Evolutionary conservation across 2,888 invertebrate genomes (phyloP).

Genomic region (Trichopria drosophilae): DNA sequence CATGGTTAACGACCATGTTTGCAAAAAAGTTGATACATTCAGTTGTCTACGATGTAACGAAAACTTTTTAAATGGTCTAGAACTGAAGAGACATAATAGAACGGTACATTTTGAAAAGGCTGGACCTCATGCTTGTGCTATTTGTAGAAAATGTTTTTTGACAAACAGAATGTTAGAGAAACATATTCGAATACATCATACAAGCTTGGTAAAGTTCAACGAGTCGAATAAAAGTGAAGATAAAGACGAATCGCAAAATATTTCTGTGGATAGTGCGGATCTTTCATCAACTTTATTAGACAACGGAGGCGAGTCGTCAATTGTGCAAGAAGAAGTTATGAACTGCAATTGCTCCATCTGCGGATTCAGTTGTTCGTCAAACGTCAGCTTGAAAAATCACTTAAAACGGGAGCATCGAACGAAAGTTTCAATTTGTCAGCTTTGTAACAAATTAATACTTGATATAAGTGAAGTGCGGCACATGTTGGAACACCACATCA

Average conservation of each 20-base stretch:
- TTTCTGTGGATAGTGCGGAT: too few species aligned
- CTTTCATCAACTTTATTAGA: too few species aligned
- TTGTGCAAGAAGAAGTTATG: too few species aligned
- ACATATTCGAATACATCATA: constrained; percentile 27
- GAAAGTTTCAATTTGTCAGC: constrained; percentile 36
- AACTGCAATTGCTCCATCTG: constrained; percentile 26
- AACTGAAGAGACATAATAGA: constrained; percentile 22
- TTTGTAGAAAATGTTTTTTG: constrained; percentile 37
- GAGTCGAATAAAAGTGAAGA: too few species aligned
- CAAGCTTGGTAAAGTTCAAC: not conserved
- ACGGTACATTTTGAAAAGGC: constrained; percentile 32
- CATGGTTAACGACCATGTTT: too few species aligned
- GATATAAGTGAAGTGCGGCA: constrained; percentile 39
- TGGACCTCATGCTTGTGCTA: constrained; percentile 31
- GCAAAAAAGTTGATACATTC: too few species aligned
- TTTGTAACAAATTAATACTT: constrained; percentile 38
- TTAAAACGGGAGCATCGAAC: constrained; percentile 34
- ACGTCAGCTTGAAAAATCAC: constrained; percentile 34
- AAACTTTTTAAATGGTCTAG: too few species aligned
- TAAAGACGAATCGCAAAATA: too few species aligned
- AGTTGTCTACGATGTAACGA: too few species aligned
- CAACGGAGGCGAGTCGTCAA: too few species aligned
- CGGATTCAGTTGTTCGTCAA: constrained; percentile 23
- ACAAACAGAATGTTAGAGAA: constrained; percentile 36
- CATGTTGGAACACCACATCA: constrained; percentile 39